Evolutionary conservation across 2,888 invertebrate genomes (phyloP).

Genomic region (Nesidiocoris tenuis): DNA sequence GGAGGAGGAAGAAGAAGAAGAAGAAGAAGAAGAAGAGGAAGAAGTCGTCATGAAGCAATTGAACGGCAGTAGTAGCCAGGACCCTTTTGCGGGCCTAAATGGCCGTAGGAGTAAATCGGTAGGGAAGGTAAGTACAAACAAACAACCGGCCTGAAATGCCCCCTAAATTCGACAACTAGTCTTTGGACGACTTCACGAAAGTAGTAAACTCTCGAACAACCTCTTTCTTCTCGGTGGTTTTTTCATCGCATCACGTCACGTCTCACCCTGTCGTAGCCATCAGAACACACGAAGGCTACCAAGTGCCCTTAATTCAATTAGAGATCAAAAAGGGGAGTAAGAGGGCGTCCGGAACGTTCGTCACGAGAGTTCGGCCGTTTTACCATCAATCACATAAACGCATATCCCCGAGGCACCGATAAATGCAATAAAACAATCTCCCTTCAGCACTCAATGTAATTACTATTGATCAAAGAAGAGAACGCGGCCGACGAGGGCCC

Average conservation of each 20-base stretch:
- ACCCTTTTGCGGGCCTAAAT: slow-evolving; percentile 26
- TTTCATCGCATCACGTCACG: neutral
- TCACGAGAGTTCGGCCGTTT: neutral
- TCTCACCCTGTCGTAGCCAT: neutral
- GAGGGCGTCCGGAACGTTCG: neutral
- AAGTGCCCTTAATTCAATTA: slow-evolving; percentile 48
- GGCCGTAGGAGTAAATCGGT: slow-evolving; percentile 40
- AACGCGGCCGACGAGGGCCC: neutral
- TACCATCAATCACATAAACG: slow-evolving; percentile 17
- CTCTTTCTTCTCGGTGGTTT: neutral
- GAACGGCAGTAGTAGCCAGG: neutral
- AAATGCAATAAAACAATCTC: slow-evolving; percentile 42
- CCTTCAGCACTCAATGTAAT: slow-evolving; percentile 39
- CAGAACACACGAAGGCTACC: neutral
- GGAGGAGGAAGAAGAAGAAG: slow-evolving; percentile 4
- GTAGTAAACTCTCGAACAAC: neutral
- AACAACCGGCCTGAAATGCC: slow-evolving; percentile 32
- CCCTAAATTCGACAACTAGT: neutral
- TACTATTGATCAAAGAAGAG: slow-evolving; percentile 34
- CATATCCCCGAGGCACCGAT: slow-evolving; percentile 34
- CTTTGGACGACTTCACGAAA: neutral
- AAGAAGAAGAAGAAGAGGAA: neutral
- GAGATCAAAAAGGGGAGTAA: slow-evolving; percentile 17
- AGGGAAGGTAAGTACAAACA: slow-evolving; percentile 42
- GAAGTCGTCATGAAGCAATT: neutral